Percentiles rank a stretch among this genome's conserved stretches.
phyloP scores from a whole-genome alignment of 2,888 invertebrate genomes.

The Watsonalla cultraria region DNA sequence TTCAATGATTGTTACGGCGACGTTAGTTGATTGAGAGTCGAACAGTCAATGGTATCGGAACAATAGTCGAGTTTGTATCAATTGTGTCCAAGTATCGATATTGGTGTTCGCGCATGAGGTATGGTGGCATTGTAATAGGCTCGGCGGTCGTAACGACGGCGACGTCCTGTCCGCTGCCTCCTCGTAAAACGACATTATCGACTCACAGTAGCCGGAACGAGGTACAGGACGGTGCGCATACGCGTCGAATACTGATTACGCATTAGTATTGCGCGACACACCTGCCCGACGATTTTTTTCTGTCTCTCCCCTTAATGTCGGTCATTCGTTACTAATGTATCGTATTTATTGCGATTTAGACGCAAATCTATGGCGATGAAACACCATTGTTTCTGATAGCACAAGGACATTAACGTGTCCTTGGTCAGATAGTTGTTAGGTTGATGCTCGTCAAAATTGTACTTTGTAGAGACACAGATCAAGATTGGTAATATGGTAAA shows the following conservation, averaged over 20 bases:
- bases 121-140: constrained; percentile 75
- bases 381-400: constrained; percentile 47
- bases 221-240: constrained; percentile 74
- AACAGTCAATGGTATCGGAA: constrained; percentile 59
- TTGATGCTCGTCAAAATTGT: constrained; percentile 1
- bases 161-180: constrained; percentile 76
- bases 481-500: constrained; percentile 24
- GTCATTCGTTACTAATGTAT: constrained; percentile 74
- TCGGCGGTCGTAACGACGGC: constrained; percentile 74
- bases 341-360: constrained; percentile 72
- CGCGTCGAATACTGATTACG: constrained; percentile 74
- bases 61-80: constrained; percentile 42
- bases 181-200: constrained; percentile 78
- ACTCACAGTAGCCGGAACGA: constrained; percentile 79
- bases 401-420: constrained; percentile 53
- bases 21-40: constrained; percentile 33
- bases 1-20: constrained; percentile 40
- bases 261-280: constrained; percentile 76
- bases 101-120: constrained; percentile 61
- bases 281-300: constrained; percentile 74
- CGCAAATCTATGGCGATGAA: constrained; percentile 53
- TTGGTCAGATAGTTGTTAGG: constrained; percentile 32
- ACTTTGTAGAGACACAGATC: constrained; percentile 9
- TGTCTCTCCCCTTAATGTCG: constrained; percentile 75
- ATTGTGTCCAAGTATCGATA: constrained; percentile 42